Percentiles rank a stretch among this genome's conserved stretches.
phyloP scores from a whole-genome alignment of 2,113 vertebrate genomes.

The Gorsachius goisagi region DNA sequence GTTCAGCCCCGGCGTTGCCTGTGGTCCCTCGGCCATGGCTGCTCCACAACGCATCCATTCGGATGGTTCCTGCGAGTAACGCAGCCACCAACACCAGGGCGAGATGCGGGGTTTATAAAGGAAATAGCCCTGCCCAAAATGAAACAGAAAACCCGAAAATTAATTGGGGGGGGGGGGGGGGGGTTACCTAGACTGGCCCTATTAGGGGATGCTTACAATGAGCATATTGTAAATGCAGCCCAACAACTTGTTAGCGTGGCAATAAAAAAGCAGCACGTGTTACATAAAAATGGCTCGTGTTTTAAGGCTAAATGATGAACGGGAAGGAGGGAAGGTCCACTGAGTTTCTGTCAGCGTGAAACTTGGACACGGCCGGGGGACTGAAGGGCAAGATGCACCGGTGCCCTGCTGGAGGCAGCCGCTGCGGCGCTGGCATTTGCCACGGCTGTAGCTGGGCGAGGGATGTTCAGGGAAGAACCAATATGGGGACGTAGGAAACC shows the following conservation, averaged over 20 bases:
- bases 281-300: constrained; percentile 6
- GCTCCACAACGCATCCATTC: not conserved
- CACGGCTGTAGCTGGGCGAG: not conserved
- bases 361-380: not conserved
- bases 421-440: not conserved
- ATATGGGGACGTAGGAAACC: not conserved
- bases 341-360: not conserved
- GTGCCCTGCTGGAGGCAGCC: not conserved
- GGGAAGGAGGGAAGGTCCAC: not conserved
- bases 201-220: not conserved
- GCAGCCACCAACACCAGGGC: not conserved
- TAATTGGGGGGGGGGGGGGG: not conserved
- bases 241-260: not conserved
- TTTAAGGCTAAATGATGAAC: not conserved
- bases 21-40: not conserved
- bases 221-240: not conserved
- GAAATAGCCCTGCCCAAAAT: constrained; percentile 5
- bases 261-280: constrained; percentile 34
- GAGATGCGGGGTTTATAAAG: not conserved
- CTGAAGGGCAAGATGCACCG: fast-evolving
- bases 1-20: not conserved
- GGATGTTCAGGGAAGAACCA: not conserved
- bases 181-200: not conserved
- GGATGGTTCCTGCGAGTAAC: not conserved
- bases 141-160: not conserved